A percentile compares a stretch with the other conserved stretches of the same genome.
These are phyloP conservation scores for Natator depressus DNA, from an alignment of 2,113 vertebrate species.

Conservation along the genomic window DNA sequence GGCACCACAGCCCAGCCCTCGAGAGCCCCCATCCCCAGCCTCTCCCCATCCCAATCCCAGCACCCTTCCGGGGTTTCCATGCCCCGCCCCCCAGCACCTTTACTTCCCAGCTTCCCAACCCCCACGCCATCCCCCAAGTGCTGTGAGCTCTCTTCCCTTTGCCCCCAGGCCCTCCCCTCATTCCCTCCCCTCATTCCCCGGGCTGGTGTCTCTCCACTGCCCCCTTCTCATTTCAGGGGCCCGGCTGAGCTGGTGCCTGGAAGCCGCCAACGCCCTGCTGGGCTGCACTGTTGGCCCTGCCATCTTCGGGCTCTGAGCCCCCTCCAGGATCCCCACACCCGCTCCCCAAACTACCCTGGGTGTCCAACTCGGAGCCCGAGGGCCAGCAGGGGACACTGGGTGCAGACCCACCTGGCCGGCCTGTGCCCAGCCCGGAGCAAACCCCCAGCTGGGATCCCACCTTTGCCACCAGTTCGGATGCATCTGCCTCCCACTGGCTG, in stretches of 20 bases:
- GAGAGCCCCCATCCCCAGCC: not conserved
- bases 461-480: no score
- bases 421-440: no score
- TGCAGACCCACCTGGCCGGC: no score
- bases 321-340: not conserved
- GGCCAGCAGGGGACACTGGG: no score
- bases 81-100: no score
- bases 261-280: constrained; percentile 58
- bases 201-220: not conserved
- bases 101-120: not conserved
- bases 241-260: constrained; percentile 61
- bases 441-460: no score
- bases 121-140: no score
- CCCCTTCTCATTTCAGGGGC: constrained; percentile 45
- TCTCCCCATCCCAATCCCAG: not conserved
- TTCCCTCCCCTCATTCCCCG: not conserved
- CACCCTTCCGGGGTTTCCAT: no score
- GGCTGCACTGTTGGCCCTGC: constrained; percentile 42
- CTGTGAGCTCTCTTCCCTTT: not conserved
- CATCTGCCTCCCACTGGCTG: no score
- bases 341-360: not conserved
- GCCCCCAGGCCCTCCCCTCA: not conserved
- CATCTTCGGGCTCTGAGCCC: not conserved
- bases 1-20: not conserved
- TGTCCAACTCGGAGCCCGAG: constrained; percentile 21